Base-by-base conservation (phyloP, 1,140 invertebrate species). In the Papilio machaon region DNA sequence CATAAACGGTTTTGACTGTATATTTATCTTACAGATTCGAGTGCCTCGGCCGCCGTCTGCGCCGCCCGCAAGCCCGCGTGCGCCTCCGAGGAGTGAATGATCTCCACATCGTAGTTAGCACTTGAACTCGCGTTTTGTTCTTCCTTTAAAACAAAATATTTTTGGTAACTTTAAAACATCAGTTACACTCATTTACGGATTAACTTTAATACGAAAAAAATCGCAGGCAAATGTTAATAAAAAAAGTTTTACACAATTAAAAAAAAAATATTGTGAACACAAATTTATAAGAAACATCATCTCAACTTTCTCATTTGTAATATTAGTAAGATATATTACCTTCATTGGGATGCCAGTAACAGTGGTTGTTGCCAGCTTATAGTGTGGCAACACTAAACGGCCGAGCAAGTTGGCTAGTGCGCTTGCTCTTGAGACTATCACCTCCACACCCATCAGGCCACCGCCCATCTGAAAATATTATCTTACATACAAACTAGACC, bases 261-360 rank as follows among this genome's bases (percentile, higher is more conserved):
- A 30, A 30, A 30, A 30, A 30, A 30, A 30, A 30, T 30, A 30
- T 30, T 30, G 23, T 4, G 49, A 52, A 52, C 10, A 43, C 38
- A 43, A 43, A 43, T 30, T 30, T 30, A 30, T 30, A 30, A 30
- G 0, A 30, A 30, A 30, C 23, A 30, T 30, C 23, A 30, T 30
- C 23, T 30, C 23, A 30, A 30, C 23, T 30, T 30, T 30, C 23
- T 1, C 23, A 30, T 30, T 1, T 30, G 23, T n/a, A 30, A 30
- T 30, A 30, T 1, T 30, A 30, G 23, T 30, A 30, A 30, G 23
- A 79, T 43, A 73, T 64, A 30, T 84, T 89, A 95, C 91, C 88
- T 99, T 99, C 99, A 99, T 99, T 6, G 99, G 99, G 88, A 99
- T 99, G 46, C 98, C 99, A 38, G 98, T 99, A 0, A 99, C 98